Conservation (phyloP, 2,797 vertebrate genomes). For the Apogon talboti region DNA sequence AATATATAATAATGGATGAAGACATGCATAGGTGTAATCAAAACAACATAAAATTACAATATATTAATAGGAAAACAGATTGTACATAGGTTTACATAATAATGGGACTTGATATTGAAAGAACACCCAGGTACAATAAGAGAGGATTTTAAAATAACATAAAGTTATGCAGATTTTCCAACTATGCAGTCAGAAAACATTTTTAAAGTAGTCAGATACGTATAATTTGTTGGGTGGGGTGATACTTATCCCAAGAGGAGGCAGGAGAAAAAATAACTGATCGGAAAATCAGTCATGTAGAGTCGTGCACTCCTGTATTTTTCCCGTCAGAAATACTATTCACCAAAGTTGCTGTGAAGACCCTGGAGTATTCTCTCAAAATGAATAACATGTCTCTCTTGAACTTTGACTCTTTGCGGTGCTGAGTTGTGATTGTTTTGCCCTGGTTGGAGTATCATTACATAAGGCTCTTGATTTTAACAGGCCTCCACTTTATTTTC, state of each 20-base stretch:
- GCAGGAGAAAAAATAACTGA: conserved; percentile 50
- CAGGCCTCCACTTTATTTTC: conserved; percentile 60
- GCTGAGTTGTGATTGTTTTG: conserved; percentile 74
- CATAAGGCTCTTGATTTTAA: conserved; percentile 72
- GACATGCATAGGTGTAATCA: no score
- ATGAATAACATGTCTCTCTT: conserved; percentile 74
- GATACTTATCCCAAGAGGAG: conserved; percentile 37
- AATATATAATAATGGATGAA: no score
- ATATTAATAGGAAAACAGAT: no score
- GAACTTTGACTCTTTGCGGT: conserved; percentile 73
- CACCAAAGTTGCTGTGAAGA: conserved; percentile 37
- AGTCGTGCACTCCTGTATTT: conserved; percentile 33
- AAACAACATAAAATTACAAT: no score
- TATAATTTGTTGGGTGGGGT: conserved; percentile 22
- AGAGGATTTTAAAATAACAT: not conserved
- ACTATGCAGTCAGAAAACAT: not conserved
- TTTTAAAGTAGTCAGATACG: conserved; percentile 6
- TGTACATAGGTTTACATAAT: no score
- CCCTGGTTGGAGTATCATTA: conserved; percentile 75
- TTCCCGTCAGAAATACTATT: conserved; percentile 35
- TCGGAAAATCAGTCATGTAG: conserved; percentile 29
- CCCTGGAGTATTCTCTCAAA: conserved; percentile 66
- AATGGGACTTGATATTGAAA: no score
- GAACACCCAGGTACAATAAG: no score
- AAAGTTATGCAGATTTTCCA: not conserved